A percentile compares a stretch with the other conserved stretches of the same genome.
These are phyloP conservation scores for Pandemis heparana DNA, from an alignment of 2,888 invertebrate genomes.

Conservation along the genomic window DNA sequence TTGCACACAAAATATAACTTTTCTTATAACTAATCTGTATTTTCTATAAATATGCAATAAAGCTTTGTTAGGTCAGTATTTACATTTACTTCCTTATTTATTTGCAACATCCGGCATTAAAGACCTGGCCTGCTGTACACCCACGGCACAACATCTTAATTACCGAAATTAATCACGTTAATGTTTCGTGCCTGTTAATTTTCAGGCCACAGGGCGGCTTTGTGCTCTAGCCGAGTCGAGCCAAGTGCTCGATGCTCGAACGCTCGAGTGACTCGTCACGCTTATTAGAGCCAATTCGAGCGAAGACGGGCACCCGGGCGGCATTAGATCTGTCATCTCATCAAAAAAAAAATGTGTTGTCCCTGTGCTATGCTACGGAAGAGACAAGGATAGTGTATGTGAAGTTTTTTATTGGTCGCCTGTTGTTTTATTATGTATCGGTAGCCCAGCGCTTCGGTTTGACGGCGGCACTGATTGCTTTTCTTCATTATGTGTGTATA, in stretches of 20 bases:
- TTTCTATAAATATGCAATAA: too few relatives aligned
- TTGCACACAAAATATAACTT: too few relatives aligned
- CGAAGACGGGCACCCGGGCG: conserved; percentile 49
- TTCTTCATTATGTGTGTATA: conserved; percentile 17
- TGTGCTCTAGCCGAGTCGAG: conserved; percentile 65
- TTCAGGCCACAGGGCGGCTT: conserved; percentile 74
- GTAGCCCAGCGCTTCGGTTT: neutral
- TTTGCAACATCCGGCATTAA: too few relatives aligned
- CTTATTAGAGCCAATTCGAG: conserved; percentile 64
- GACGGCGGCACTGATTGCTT: conserved; percentile 27
- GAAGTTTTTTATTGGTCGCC: neutral
- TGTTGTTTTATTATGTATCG: neutral
- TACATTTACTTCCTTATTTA: too few relatives aligned
- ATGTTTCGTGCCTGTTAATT: conserved; percentile 79
- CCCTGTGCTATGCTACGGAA: neutral
- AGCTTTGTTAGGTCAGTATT: too few relatives aligned
- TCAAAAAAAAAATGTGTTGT: conserved; percentile 43
- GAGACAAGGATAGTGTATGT: neutral
- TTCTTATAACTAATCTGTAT: too few relatives aligned
- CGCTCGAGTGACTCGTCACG: conserved; percentile 54
- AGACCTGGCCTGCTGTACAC: conserved; percentile 18
- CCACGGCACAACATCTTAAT: conserved; percentile 60
- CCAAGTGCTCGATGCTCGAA: conserved; percentile 42
- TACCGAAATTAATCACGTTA: conserved; percentile 80
- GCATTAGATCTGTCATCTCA: conserved; percentile 60